Percentiles rank a stretch among this genome's conserved stretches.
Conservation (phyloP, 2,113 vertebrate genomes). For the Labeo rohita region DNA sequence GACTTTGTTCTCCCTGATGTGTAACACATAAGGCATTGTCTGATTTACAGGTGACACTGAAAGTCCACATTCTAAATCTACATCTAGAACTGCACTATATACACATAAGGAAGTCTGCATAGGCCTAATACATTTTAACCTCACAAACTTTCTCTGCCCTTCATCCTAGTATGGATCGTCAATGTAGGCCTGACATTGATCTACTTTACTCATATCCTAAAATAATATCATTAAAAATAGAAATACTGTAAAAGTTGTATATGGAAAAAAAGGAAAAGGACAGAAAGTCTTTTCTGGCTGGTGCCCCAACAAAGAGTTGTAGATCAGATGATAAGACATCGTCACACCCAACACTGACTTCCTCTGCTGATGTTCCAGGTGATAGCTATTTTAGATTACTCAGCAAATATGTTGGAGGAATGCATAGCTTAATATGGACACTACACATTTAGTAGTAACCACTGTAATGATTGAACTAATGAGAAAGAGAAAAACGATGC, state of each 20-base stretch:
- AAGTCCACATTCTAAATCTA: neutral
- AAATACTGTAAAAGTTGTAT: neutral
- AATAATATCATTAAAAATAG: constrained; percentile 8
- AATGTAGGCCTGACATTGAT: neutral
- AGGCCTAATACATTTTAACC: neutral
- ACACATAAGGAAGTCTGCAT: neutral
- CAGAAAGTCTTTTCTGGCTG: neutral
- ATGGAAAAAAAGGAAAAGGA: neutral
- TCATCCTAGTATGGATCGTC: neutral
- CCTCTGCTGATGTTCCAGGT: constrained; percentile 24
- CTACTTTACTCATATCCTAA: neutral
- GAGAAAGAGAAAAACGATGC: neutral
- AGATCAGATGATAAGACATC: constrained; percentile 29
- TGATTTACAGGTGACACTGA: neutral
- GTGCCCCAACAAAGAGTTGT: constrained; percentile 36
- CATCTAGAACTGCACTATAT: neutral
- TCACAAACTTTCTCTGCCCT: neutral
- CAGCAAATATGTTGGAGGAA: neutral
- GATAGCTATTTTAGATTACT: constrained; percentile 23
- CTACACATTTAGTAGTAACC: neutral
- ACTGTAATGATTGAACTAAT: neutral
- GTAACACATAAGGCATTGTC: neutral
- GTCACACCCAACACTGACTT: constrained; percentile 23
- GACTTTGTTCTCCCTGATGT: neutral
- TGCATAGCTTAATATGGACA: neutral